Percentiles rank a stretch among this genome's conserved stretches.
These are phyloP conservation scores for Erannis defoliaria DNA, from an alignment of 2,888 invertebrate genomes.

Conservation along the genomic window DNA sequence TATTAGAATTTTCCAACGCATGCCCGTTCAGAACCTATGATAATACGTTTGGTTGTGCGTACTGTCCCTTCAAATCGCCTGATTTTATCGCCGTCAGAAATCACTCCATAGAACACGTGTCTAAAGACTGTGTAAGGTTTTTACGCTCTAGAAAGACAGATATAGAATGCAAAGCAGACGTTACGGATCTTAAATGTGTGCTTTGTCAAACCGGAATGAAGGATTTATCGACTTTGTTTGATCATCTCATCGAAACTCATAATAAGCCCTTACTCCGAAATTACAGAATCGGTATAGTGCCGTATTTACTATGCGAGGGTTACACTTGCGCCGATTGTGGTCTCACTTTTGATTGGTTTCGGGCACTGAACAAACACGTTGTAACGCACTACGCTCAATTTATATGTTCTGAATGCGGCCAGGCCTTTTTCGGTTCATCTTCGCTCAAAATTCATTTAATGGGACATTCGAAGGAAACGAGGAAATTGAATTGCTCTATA, in stretches of 20 bases:
- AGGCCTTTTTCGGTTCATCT: slow-evolving; percentile 46
- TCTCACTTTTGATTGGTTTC: slow-evolving; percentile 18
- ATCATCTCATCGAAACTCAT: slow-evolving; percentile 63
- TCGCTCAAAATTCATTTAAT: background rate
- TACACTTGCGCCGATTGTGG: slow-evolving; percentile 29
- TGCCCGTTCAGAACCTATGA: slow-evolving; percentile 12
- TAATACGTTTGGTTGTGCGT: slow-evolving; percentile 15
- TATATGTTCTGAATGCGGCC: slow-evolving; percentile 74
- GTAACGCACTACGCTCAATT: slow-evolving; percentile 71
- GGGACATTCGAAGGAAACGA: slow-evolving; percentile 2
- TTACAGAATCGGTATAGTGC: slow-evolving; percentile 48
- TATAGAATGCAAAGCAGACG: slow-evolving; percentile 63
- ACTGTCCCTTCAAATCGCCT: slow-evolving; percentile 15
- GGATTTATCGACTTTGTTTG: slow-evolving; percentile 60
- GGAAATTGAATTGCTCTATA: slow-evolving; percentile 30
- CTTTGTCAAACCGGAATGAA: slow-evolving; percentile 58
- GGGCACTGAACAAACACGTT: slow-evolving; percentile 58
- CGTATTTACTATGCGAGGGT: slow-evolving; percentile 27
- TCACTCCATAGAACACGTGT: slow-evolving; percentile 3
- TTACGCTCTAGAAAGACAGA: slow-evolving; percentile 11
- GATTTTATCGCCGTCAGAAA: slow-evolving; percentile 13
- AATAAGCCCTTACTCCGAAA: slow-evolving; percentile 61
- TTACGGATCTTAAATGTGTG: slow-evolving; percentile 64
- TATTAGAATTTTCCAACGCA: slow-evolving; percentile 16
- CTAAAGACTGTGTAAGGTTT: slow-evolving; percentile 8